These are phyloP conservation scores for Callosobruchus maculatus DNA, from an alignment of 2,888 invertebrate species.

Conservation along the genomic window DNA sequence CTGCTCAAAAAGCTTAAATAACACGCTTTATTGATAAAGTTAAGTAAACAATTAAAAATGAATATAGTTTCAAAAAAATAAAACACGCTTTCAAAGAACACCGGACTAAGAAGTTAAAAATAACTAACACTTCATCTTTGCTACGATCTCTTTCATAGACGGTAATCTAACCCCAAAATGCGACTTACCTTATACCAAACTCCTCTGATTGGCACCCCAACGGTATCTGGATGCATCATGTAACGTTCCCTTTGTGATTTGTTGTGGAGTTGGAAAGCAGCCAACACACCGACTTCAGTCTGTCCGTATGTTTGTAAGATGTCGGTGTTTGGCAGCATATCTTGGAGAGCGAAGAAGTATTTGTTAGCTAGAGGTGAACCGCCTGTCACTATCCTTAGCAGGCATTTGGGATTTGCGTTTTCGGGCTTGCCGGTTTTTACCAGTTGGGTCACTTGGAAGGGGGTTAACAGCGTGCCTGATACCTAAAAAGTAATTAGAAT, in stretches of 20 bases:
- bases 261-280: constrained; percentile 28
- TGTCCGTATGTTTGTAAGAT: constrained; percentile 36
- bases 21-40: too few relatives aligned
- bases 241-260: constrained; percentile 29
- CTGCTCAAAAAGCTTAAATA: too few relatives aligned
- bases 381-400: constrained; percentile 32
- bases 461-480: constrained; percentile 27
- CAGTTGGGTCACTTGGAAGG: constrained; percentile 30
- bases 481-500: constrained; percentile 27
- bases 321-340: constrained; percentile 36
- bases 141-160: too few relatives aligned
- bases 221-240: constrained; percentile 30
- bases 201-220: constrained; percentile 30
- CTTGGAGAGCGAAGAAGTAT: constrained; percentile 29
- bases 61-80: too few relatives aligned
- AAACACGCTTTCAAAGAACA: too few relatives aligned
- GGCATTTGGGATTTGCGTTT: constrained; percentile 30
- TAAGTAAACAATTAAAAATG: too few relatives aligned
- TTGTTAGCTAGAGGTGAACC: constrained; percentile 33
- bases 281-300: constrained; percentile 36
- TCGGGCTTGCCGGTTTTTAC: constrained; percentile 35
- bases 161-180: too few relatives aligned
- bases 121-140: too few relatives aligned
- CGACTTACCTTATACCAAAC: constrained; percentile 34
- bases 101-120: too few relatives aligned